Conservation (phyloP, 1,140 invertebrate genomes). For the Drosophila eugracilis region DNA sequence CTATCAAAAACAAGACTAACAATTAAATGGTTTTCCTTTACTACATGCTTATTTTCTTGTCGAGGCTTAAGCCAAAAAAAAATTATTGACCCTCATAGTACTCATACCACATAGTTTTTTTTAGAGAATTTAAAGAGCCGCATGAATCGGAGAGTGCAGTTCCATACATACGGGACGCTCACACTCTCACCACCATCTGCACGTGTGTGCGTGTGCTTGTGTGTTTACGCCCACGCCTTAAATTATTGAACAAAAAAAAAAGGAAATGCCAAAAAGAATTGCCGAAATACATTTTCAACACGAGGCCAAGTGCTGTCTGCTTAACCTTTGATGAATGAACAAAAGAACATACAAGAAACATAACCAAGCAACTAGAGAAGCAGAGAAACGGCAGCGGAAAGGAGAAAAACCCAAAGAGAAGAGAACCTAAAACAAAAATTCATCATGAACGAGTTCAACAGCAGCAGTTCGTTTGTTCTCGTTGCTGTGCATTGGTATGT, state of each 20-base stretch:
- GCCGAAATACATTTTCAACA: slow-evolving; percentile 38
- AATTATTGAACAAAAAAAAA: slow-evolving; percentile 33
- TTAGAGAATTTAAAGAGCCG: slow-evolving; percentile 5
- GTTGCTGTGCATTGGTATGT: slow-evolving; percentile 39
- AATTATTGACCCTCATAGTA: background rate
- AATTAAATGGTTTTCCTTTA: too few species aligned
- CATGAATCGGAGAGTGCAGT: slow-evolving; percentile 38
- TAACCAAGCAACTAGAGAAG: slow-evolving; percentile 18
- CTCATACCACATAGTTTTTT: background rate
- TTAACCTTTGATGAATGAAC: slow-evolving; percentile 60
- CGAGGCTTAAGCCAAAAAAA: too few species aligned
- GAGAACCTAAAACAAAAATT: slow-evolving; percentile 54
- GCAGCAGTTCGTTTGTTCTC: slow-evolving; percentile 60
- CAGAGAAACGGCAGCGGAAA: slow-evolving; percentile 10
- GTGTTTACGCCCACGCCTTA: slow-evolving; percentile 53
- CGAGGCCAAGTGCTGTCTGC: slow-evolving; percentile 39
- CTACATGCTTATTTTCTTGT: background rate
- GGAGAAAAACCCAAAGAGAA: slow-evolving; percentile 38
- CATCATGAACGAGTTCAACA: slow-evolving; percentile 74
- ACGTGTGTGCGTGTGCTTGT: slow-evolving; percentile 18
- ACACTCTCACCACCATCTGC: slow-evolving; percentile 7
- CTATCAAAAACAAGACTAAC: slow-evolving; percentile 5
- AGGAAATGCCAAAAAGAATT: slow-evolving; percentile 22
- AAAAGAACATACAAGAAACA: slow-evolving; percentile 25
- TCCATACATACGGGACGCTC: slow-evolving; percentile 32